Conservation (phyloP, 2,113 vertebrate species). For the Alouatta palliata region DNA sequence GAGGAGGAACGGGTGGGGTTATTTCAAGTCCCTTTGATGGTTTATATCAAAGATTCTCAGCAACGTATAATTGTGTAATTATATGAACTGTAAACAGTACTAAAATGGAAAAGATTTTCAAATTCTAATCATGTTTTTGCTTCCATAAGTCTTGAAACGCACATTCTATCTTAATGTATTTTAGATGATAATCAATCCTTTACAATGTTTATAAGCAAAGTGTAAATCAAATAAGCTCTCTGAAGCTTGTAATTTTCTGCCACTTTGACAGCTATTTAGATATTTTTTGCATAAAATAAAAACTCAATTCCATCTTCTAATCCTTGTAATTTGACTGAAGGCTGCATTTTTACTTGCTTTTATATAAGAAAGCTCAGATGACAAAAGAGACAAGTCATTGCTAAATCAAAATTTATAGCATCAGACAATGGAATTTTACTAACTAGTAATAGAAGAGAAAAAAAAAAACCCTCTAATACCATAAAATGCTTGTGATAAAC, state of each 20-base stretch:
- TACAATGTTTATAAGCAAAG: constrained; percentile 36
- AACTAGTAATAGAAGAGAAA: not conserved
- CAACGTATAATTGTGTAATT: not conserved
- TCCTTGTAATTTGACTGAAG: not conserved
- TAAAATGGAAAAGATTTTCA: constrained; percentile 29
- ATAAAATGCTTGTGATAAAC: constrained; percentile 20
- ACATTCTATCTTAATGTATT: constrained; percentile 21
- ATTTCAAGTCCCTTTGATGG: not conserved
- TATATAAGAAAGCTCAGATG: not conserved
- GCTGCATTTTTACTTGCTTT: not conserved
- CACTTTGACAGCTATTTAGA: constrained; percentile 11
- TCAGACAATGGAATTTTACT: constrained; percentile 39
- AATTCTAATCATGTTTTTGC: not conserved
- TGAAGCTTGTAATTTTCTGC: not conserved
- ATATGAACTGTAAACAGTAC: constrained; percentile 20
- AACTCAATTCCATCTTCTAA: not conserved
- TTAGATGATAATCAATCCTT: constrained; percentile 45
- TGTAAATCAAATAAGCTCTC: constrained; percentile 26
- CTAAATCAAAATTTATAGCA: constrained; percentile 62
- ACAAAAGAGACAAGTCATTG: constrained; percentile 12
- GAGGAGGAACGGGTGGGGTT: not conserved
- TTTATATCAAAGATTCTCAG: not conserved
- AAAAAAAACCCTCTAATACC: not conserved
- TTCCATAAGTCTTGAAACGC: not conserved
- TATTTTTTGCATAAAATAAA: constrained; percentile 32